Percentiles rank a stretch among this genome's conserved stretches.
Evolutionary conservation across 2,888 invertebrate species (phyloP).

Genomic region (Trichopria drosophilae): DNA sequence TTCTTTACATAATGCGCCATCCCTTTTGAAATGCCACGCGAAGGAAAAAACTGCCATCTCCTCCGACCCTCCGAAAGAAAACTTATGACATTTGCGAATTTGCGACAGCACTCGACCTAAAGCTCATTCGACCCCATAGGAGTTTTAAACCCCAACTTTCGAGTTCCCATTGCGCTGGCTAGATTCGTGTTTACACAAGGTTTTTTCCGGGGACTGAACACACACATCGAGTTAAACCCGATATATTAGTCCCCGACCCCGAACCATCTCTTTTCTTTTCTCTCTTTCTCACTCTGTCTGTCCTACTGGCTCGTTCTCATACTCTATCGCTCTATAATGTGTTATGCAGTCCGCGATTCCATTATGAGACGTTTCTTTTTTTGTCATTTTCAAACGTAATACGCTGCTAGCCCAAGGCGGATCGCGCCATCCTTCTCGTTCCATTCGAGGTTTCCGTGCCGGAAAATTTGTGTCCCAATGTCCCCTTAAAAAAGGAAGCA

Average conservation of each 20-base stretch:
- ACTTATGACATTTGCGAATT: too few relatives aligned
- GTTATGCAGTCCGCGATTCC: slow-evolving; percentile 32
- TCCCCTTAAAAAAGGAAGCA: slow-evolving; percentile 33
- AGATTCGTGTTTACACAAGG: slow-evolving; percentile 29
- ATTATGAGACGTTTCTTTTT: slow-evolving; percentile 52
- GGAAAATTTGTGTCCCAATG: slow-evolving; percentile 57
- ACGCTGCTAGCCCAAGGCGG: slow-evolving; percentile 47
- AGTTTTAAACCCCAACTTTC: too few relatives aligned
- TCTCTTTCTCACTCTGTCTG: slow-evolving; percentile 18
- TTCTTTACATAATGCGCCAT: too few relatives aligned
- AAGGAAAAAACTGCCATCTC: too few relatives aligned
- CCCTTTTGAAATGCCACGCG: too few relatives aligned
- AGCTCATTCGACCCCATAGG: too few relatives aligned
- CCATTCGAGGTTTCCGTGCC: slow-evolving; percentile 55
- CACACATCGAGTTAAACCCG: slow-evolving; percentile 26
- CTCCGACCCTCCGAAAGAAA: too few relatives aligned
- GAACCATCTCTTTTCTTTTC: neutral
- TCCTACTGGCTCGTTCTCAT: too few relatives aligned
- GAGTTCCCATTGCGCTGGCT: too few relatives aligned
- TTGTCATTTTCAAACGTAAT: slow-evolving; percentile 56
- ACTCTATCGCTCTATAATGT: too few relatives aligned
- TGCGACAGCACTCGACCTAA: too few relatives aligned
- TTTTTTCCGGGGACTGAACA: slow-evolving; percentile 31
- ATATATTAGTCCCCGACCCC: slow-evolving; percentile 22
- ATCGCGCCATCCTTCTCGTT: slow-evolving; percentile 43